phyloP scores from a whole-genome alignment of 2,113 vertebrate species.

The Geococcyx californianus region DNA sequence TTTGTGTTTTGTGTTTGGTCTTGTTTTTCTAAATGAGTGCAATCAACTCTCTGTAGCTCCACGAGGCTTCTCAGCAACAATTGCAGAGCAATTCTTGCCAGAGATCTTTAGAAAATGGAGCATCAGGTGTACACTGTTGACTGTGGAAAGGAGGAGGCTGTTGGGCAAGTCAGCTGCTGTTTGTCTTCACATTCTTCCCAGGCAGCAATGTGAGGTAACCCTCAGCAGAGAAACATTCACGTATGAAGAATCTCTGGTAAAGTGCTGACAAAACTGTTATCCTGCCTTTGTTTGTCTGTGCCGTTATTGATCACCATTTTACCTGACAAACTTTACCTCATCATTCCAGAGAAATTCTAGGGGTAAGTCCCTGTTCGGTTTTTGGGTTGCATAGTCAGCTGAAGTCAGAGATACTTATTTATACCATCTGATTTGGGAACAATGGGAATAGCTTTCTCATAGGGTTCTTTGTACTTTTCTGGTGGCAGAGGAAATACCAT shows the following conservation, averaged over 20 bases:
- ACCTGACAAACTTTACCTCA: background rate
- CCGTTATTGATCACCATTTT: background rate
- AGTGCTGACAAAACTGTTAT: background rate
- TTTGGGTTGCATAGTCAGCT: background rate
- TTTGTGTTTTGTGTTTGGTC: background rate
- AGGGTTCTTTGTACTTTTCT: slow-evolving; percentile 1
- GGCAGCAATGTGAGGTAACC: background rate
- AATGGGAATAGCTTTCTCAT: background rate
- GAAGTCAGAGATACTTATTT: background rate
- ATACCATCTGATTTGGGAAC: background rate
- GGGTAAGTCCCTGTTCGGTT: background rate
- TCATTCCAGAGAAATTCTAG: background rate
- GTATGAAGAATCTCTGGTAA: background rate
- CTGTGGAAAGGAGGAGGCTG: background rate
- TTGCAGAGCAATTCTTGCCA: background rate
- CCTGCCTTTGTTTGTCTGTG: background rate
- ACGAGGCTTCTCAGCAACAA: background rate
- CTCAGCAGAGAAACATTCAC: background rate
- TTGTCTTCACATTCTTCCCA: background rate
- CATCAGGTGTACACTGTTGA: background rate
- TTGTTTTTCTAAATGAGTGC: background rate
- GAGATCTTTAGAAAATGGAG: background rate
- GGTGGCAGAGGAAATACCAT: background rate
- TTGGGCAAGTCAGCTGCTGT: background rate
- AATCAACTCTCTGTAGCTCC: background rate